Base-by-base conservation (phyloP, 2,888 invertebrate genomes). In the Ophion slaviceki region DNA sequence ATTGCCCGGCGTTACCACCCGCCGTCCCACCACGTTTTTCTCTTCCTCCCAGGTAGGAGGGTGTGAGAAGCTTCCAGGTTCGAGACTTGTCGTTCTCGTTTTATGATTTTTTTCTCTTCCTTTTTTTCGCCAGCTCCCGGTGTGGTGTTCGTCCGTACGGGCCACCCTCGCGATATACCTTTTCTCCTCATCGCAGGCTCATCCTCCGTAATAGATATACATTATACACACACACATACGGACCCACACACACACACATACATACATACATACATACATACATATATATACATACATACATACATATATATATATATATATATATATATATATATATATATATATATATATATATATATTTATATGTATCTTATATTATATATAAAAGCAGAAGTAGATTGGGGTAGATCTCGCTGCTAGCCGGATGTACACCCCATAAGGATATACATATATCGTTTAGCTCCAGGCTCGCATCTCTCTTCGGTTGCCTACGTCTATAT, bases 11-110 rank as follows among this genome's bases (percentile, higher is more conserved):
- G 81, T 79, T 88, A 77, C 86, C 66, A 80, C 72, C 70, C 68
- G 47, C 47, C 47, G 47, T 10, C 47, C 47, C 14, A 47, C 47
- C 47, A 14, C 47, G 47, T 14, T 47, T 10, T 14, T 68, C 72
- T 53, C 36, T 59, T 47, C 86, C 74, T 8, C 47, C 64, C 75
- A 67, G 59, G 61, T 28, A 76, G 68, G 74, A 45, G 78, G 70
- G 80, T 53, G 82, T 80, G 87, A 88, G 88, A 88, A 89, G 85
- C 87, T 77, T 75, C 83, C 86, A 89, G 89, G 90, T 92, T 92
- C 90, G 89, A 91, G 90, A 91, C 90, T 91, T 90, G 90, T 89
- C 88, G 89, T 88, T 88, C 87, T 88, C 84, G 87, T 88, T 88
- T 88, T 87, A 88, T 86, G 86, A 82, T 86, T 87, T 70, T 81